Percentiles rank a stretch among this genome's conserved stretches.
Conservation (phyloP, 92 coral and sea anemone species). For the Nematostella vectensis region DNA sequence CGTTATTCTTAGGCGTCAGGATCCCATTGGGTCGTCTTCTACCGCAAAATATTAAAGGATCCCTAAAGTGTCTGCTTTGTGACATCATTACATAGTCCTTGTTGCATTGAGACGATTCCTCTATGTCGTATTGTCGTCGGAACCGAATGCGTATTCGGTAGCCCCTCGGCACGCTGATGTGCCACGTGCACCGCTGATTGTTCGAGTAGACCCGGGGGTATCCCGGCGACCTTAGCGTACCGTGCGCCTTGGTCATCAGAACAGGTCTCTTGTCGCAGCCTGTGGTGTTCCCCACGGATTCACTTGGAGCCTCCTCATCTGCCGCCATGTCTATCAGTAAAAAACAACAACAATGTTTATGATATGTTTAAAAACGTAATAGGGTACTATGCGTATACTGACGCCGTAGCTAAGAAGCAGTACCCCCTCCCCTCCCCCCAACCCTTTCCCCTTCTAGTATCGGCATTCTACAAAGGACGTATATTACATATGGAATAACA, state of each 20-base stretch:
- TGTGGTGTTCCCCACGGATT: not conserved
- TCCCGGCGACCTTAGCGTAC: conserved; percentile 82
- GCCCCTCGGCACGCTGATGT: conserved; percentile 79
- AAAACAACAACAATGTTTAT: not conserved
- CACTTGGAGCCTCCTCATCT: not conserved
- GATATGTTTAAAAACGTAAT: no score
- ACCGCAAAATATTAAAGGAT: conserved; percentile 72
- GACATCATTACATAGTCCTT: conserved; percentile 79
- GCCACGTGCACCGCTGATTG: conserved; percentile 73
- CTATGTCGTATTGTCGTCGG: conserved; percentile 75
- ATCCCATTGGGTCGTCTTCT: conserved; percentile 52
- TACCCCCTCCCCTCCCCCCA: no score
- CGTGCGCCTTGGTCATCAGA: conserved; percentile 53
- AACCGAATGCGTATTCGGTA: conserved; percentile 74
- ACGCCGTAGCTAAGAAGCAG: no score
- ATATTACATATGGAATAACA: no score
- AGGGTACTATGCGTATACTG: no score
- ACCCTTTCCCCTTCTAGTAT: no score
- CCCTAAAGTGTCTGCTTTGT: conserved; percentile 52
- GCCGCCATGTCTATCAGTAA: conserved; percentile 8
- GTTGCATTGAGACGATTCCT: conserved; percentile 63
- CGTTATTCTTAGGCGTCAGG: conserved; percentile 52
- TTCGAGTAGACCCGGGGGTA: conserved; percentile 62
- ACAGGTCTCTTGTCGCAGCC: conserved; percentile 53
- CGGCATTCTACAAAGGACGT: no score